A percentile compares a stretch with the other conserved stretches of the same genome.
These are phyloP conservation scores for Drosophila leonis DNA, from an alignment of 2,888 invertebrate genomes.

Conservation along the genomic window DNA sequence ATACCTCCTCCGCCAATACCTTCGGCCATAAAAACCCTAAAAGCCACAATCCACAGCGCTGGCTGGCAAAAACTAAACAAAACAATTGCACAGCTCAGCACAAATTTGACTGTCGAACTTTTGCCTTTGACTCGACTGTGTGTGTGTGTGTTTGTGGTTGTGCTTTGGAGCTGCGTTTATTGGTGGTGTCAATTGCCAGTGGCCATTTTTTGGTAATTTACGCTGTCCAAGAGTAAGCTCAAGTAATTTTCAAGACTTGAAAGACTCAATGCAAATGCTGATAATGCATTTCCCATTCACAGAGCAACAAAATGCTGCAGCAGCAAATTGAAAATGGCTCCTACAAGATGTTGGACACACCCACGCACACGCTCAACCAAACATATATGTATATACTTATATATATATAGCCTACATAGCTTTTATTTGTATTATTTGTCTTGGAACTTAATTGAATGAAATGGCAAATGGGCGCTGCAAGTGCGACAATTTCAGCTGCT, in stretches of 20 bases:
- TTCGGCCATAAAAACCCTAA: not conserved
- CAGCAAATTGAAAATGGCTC: slow-evolving; percentile 78
- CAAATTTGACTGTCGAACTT: slow-evolving; percentile 66
- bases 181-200: slow-evolving; percentile 79
- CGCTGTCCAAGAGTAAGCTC: slow-evolving; percentile 41
- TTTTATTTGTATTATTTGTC: slow-evolving; percentile 77
- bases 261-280: slow-evolving; percentile 77
- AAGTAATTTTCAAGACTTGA: slow-evolving; percentile 75
- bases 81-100: slow-evolving; percentile 71
- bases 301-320: slow-evolving; percentile 59
- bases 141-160: slow-evolving; percentile 11
- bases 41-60: slow-evolving; percentile 31
- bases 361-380: not conserved
- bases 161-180: slow-evolving; percentile 51
- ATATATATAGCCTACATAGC: slow-evolving; percentile 37
- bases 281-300: slow-evolving; percentile 79
- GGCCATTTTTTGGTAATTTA: slow-evolving; percentile 78
- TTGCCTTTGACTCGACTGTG: slow-evolving; percentile 30
- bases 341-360: slow-evolving; percentile 55
- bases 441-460: slow-evolving; percentile 79
- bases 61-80: slow-evolving; percentile 54
- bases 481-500: slow-evolving; percentile 77
- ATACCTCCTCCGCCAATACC: not conserved
- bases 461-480: slow-evolving; percentile 72
- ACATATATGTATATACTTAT: slow-evolving; percentile 3